Base-by-base conservation (phyloP, 2,797 vertebrate genomes). In the Megalops cyprinoides region DNA sequence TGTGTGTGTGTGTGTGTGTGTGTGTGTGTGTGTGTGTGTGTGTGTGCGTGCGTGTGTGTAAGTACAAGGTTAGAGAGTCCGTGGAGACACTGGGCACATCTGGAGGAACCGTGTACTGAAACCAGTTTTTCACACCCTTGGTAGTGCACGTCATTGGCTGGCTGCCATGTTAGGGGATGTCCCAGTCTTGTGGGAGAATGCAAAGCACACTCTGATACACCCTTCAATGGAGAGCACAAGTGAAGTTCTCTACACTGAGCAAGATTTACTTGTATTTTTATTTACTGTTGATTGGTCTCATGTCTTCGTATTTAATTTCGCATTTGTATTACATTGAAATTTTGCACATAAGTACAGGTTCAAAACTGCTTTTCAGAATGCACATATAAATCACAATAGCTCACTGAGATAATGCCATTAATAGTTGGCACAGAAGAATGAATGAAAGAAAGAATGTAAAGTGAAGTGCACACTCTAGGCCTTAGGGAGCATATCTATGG, bases 11-110 rank as follows among this genome's bases (percentile, higher is more conserved):
- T 55, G 34, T 14, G 6, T 42, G 71, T 44, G 76, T 28, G 55
- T 62, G 76, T 15, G 4, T 56, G 1, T 31, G 37, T 58, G n/a
- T 15, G 28, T 55, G 51, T 12, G 76, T 9, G 31, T 62, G 39
- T 58, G 80, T 39, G 75, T 42, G 75, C 76, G 62, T 56, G 42
- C 46, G 76, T 4, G 55, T 74, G 56, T 34, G 25, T 18, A 28
- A 23, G 42, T 5, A 39, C 44, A 8, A 15, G 39, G 58, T 20
- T 14, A 49, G 7, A 49, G 18, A 44, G 56, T 56, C 42, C 48
- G 25, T 15, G 79, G 12, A 69, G 42, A 48, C 10, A 25, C 3
- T 5, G 23, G 8, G 65, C 28, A 14, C 25, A 71, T 58, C 39
- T 58, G 78, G 67, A 58, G 78, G 15, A 79, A 20, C 3, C 31